These are phyloP conservation scores for Psittacula echo DNA, from an alignment of 2,797 vertebrate species.

Conservation along the genomic window DNA sequence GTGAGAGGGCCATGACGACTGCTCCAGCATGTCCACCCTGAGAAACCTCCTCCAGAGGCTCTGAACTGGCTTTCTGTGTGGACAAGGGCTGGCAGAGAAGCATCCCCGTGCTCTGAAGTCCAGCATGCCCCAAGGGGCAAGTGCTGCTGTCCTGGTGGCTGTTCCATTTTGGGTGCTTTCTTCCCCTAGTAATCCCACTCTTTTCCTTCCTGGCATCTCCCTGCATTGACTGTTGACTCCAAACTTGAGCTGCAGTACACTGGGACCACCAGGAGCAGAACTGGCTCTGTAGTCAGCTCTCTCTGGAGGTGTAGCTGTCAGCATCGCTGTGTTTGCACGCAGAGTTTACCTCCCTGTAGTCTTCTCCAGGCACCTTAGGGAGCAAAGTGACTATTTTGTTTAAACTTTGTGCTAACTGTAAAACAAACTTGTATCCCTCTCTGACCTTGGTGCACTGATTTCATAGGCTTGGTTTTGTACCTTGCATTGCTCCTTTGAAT, in stretches of 20 bases:
- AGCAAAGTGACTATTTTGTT: not conserved
- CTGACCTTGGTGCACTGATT: not conserved
- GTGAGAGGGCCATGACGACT: fast-evolving
- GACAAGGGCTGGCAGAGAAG: not conserved
- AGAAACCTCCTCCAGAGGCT: not conserved
- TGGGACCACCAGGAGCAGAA: not conserved
- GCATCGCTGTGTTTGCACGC: not conserved
- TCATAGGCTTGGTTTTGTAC: not conserved
- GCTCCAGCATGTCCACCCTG: not conserved
- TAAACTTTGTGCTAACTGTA: not conserved
- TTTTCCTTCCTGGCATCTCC: not conserved
- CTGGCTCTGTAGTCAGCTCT: not conserved
- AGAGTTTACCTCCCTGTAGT: not conserved
- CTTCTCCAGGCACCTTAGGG: not conserved
- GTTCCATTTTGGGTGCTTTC: not conserved
- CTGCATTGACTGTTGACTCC: not conserved
- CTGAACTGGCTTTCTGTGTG: not conserved
- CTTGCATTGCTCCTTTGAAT: not conserved
- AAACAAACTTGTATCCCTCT: not conserved
- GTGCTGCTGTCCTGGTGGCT: not conserved
- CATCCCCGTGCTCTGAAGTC: not conserved
- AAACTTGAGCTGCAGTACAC: fast-evolving
- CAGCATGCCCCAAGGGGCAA: not conserved
- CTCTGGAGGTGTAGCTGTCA: not conserved
- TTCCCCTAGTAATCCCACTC: not conserved